Evolutionary conservation across 2,113 vertebrate species (phyloP).

Genomic region (Corvus moneduloides): DNA sequence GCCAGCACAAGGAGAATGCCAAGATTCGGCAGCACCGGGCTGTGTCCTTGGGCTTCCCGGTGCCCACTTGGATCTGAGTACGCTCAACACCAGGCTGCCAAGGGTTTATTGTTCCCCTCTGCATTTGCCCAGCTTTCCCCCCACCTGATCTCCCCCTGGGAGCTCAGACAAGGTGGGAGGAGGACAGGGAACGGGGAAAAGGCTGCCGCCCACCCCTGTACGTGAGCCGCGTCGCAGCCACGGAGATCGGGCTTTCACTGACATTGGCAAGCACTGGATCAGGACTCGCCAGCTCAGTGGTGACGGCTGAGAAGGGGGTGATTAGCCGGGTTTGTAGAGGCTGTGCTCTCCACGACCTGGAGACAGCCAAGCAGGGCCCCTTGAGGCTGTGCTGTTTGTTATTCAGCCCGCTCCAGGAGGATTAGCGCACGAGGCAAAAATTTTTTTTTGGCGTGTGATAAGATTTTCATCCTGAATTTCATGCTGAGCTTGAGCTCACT

Average conservation of each 20-base stretch:
- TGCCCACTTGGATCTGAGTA: not conserved
- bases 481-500: conserved; percentile 18
- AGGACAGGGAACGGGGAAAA: not conserved
- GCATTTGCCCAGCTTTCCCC: not conserved
- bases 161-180: not conserved
- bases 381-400: not conserved
- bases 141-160: not conserved
- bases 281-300: not conserved
- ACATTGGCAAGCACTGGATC: not conserved
- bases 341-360: not conserved
- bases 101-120: not conserved
- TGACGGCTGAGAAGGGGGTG: not conserved
- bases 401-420: not conserved
- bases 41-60: not conserved
- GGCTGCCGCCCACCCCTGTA: not conserved
- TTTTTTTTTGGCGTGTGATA: not conserved
- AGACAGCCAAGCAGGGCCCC: not conserved
- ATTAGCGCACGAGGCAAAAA: not conserved
- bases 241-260: not conserved
- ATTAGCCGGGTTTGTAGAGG: not conserved
- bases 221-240: rapidly evolving
- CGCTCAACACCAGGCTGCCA: rapidly evolving
- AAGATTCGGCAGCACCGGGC: not conserved
- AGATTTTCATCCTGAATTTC: conserved; percentile 38
- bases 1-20: rapidly evolving